Conservation (phyloP, 1,140 invertebrate genomes). For the Oncopeltus fasciatus region DNA sequence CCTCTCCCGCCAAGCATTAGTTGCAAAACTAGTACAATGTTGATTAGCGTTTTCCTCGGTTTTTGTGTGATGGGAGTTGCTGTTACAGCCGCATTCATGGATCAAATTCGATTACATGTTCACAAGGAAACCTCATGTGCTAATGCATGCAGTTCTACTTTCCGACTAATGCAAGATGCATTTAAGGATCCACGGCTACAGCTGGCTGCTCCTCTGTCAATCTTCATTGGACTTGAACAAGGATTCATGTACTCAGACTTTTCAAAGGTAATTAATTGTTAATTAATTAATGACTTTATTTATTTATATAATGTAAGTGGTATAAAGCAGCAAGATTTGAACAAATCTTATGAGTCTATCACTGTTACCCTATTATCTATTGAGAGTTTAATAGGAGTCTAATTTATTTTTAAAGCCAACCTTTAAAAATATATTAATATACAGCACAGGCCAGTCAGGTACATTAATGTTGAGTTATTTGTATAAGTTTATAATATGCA, state of each 20-base stretch:
- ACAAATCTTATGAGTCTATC: too few species aligned
- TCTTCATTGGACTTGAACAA: conserved; percentile 57
- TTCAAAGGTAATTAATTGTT: conserved; percentile 46
- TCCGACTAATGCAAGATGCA: conserved; percentile 30
- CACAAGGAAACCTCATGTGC: conserved; percentile 31
- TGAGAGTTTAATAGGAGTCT: too few species aligned
- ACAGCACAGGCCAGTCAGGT: too few species aligned
- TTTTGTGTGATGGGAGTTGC: conserved; percentile 36
- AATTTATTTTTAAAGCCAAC: too few species aligned
- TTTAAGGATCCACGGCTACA: conserved; percentile 39
- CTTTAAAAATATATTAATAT: too few species aligned
- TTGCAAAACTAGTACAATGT: conserved; percentile 31
- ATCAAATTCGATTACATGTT: conserved; percentile 31
- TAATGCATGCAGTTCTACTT: conserved; percentile 11
- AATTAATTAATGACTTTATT: too few species aligned
- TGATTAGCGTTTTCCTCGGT: conserved; percentile 38
- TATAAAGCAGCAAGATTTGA: too few species aligned
- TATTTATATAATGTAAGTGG: too few species aligned
- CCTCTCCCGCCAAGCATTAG: conserved; percentile 27
- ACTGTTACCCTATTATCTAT: too few species aligned
- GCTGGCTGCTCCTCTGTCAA: conserved; percentile 44
- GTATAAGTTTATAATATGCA: too few species aligned
- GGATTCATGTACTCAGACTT: conserved; percentile 58
- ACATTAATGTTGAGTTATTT: too few species aligned
- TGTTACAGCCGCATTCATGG: conserved; percentile 37